Evolutionary conservation across 2,888 invertebrate species (phyloP), one percentile per base, ranked within the genome.

Genomic region (Carpatolechia fugitivella): DNA sequence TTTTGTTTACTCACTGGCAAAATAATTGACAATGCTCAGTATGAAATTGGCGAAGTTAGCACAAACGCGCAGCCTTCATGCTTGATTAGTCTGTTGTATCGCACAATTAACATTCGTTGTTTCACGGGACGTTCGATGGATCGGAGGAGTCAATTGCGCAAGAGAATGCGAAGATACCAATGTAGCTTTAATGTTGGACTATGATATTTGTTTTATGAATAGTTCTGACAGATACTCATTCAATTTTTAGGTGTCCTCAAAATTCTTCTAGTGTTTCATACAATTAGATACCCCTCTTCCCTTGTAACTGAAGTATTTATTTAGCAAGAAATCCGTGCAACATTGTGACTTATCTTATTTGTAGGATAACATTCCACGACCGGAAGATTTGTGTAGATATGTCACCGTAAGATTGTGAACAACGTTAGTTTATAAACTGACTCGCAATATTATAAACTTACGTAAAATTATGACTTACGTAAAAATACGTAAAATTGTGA

Each of bases 41-140:
- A 59, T 60, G 63, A 64, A 74, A 73, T 70, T 56, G 58, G 61
- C 68, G 63, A 62, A 59, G 72, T 73, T 65, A 70, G 66, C 58
- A 69, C 66, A 64, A 66, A 56, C 60, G 57, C 59, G 59, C 62
- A 75, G 61, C 85, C 85, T 85, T 85, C 85, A 75, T 65, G 79
- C 69, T 72, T 81, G 78, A 83, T 85, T 84, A 78, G 78, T 74
- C 68, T 62, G 70, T 72, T 76, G 74, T 74, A 80, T 78, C 74
- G 69, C 69, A 70, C 71, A 80, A 82, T 82, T 80, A 82, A 72
- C 76, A 61, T 75, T 74, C 67, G 72, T 70, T 66, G 52, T 58
- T 75, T 74, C 72, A 66, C 66, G 64, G 68, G 69, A 70, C 61
- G 65, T 58, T 64, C 60, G 56, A 64, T 61, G 53, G 59, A 66